phyloP scores from a whole-genome alignment of 2,797 vertebrate genomes.

The Geranospiza caerulescens region DNA sequence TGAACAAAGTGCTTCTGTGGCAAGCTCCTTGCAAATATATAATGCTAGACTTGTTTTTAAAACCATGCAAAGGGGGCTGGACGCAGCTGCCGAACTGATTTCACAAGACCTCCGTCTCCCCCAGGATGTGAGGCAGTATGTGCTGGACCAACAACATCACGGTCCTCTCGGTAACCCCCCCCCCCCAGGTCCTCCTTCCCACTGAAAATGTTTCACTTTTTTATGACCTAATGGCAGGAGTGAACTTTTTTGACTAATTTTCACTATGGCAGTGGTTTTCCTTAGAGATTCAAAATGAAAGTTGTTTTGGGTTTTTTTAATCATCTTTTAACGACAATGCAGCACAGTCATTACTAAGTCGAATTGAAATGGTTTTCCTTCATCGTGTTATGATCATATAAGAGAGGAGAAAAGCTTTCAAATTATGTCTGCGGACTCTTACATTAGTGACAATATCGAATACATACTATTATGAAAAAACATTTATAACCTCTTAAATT shows the following conservation, averaged over 20 bases:
- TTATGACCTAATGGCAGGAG: not conserved
- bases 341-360: not conserved
- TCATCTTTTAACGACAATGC: not conserved
- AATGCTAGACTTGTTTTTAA: not conserved
- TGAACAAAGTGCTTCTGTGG: not conserved
- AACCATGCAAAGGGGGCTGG: not conserved
- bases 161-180: not conserved
- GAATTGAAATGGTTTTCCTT: not conserved
- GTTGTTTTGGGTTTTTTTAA: not conserved
- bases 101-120: not conserved
- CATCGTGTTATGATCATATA: accelerated
- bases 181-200: not conserved
- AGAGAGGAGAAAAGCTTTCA: not conserved
- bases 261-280: not conserved
- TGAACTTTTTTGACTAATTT: not conserved
- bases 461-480: not conserved
- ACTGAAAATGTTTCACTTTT: not conserved
- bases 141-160: not conserved
- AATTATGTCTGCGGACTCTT: not conserved
- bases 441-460: not conserved
- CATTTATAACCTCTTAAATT: constrained; percentile 41
- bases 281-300: not conserved
- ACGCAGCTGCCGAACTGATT: not conserved
- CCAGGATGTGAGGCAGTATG: not conserved
- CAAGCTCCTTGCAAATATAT: not conserved